Evolutionary conservation across 2,113 vertebrate genomes (phyloP).

Genomic region (Sakesphorus luctuosus): DNA sequence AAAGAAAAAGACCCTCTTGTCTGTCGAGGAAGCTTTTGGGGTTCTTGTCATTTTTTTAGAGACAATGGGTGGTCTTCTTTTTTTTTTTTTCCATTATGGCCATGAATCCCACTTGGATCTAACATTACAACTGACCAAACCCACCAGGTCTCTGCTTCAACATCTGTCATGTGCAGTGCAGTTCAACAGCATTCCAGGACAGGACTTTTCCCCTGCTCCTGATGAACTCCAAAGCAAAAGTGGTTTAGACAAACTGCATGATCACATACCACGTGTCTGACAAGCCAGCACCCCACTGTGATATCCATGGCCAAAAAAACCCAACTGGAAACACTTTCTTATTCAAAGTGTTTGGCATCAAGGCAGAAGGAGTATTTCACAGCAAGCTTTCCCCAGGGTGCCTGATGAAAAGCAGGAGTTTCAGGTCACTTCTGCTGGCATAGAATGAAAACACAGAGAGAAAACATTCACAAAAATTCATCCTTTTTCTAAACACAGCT

Average conservation of each 20-base stretch:
- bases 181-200: background rate
- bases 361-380: background rate
- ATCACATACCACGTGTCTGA: background rate
- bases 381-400: background rate
- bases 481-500: background rate
- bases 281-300: background rate
- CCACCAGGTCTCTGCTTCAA: background rate
- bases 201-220: background rate
- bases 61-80: background rate
- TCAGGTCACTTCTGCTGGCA: conserved; percentile 6
- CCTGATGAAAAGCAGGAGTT: background rate
- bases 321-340: background rate
- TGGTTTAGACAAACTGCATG: background rate
- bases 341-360: background rate
- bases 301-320: background rate
- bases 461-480: background rate
- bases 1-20: background rate
- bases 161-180: background rate
- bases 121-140: background rate
- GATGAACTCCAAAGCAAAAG: background rate
- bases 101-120: background rate
- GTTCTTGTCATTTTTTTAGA: background rate
- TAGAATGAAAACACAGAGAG: background rate
- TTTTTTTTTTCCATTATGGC: background rate
- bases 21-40: background rate